These are phyloP conservation scores for Apostichopus parvimensis DNA, from an alignment of 35 echinoderm and acorn worm genomes.

Conservation along the genomic window DNA sequence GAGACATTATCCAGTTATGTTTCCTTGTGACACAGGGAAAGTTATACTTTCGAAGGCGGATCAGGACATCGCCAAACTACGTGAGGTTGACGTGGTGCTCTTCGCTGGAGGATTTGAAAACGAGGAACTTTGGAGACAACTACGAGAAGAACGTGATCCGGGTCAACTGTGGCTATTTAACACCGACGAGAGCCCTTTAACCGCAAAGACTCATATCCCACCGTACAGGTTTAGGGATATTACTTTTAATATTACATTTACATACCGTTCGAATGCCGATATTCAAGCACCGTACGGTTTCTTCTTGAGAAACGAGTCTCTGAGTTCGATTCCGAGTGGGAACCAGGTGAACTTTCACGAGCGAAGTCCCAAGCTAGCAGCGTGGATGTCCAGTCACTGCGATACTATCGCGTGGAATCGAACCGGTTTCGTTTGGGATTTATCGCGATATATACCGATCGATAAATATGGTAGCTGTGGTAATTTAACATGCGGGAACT, in stretches of 20 bases:
- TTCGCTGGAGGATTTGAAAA: constrained; percentile 38
- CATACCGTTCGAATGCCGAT: constrained; percentile 36
- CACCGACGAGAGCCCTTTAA: constrained; percentile 39
- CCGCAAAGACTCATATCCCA: constrained; percentile 17
- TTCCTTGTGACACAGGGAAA: not conserved
- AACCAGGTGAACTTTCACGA: not conserved
- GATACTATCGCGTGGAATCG: constrained; percentile 28
- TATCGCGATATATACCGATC: constrained; percentile 20
- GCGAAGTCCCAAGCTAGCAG: not conserved
- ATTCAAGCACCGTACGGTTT: constrained; percentile 26
- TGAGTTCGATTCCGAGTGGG: not conserved
- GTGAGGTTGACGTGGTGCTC: not conserved
- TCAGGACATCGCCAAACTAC: not conserved
- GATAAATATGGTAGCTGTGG: constrained; percentile 54
- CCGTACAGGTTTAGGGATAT: not conserved
- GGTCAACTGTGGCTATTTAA: constrained; percentile 35
- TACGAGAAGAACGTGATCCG: not conserved
- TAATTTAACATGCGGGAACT: constrained; percentile 10
- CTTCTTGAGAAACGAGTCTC: not conserved
- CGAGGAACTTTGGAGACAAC: constrained; percentile 17
- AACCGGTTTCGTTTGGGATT: constrained; percentile 29
- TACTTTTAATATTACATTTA: constrained; percentile 45
- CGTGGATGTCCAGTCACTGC: constrained; percentile 51
- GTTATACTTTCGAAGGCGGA: not conserved
- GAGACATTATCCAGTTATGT: constrained; percentile 1